Percentiles rank a stretch among this genome's conserved stretches.
Evolutionary conservation across 2,113 vertebrate species (phyloP).

Genomic region (Syrrhaptes paradoxus): DNA sequence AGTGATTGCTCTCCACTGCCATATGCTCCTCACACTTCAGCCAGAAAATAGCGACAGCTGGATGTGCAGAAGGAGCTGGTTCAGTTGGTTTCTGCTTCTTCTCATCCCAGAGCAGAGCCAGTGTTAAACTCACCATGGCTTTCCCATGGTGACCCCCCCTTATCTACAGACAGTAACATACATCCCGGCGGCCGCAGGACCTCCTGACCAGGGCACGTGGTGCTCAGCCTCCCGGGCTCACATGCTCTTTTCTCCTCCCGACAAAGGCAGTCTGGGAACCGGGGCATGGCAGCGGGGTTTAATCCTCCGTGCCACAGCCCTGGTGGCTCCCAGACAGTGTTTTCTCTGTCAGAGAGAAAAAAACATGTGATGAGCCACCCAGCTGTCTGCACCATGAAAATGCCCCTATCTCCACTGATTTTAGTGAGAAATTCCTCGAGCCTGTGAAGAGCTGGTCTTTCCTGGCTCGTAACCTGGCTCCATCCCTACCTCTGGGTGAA

Average conservation of each 20-base stretch:
- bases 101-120: fast-evolving
- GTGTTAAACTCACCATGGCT: fast-evolving
- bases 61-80: neutral
- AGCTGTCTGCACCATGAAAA: fast-evolving
- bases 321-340: neutral
- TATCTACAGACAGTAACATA: neutral
- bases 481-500: neutral
- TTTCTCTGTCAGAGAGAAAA: neutral
- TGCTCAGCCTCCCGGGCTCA: neutral
- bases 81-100: neutral
- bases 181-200: fast-evolving
- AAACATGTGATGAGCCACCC: neutral
- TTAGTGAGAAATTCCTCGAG: neutral
- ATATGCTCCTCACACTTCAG: neutral
- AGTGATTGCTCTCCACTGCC: neutral
- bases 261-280: neutral
- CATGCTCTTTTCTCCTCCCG: neutral
- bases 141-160: neutral
- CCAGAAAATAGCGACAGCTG: neutral
- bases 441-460: neutral
- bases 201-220: neutral
- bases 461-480: neutral
- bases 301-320: neutral
- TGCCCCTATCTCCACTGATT: neutral
- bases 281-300: fast-evolving